These are phyloP conservation scores for Galendromus occidentalis DNA, from an alignment of 1,140 invertebrate genomes.

Conservation along the genomic window DNA sequence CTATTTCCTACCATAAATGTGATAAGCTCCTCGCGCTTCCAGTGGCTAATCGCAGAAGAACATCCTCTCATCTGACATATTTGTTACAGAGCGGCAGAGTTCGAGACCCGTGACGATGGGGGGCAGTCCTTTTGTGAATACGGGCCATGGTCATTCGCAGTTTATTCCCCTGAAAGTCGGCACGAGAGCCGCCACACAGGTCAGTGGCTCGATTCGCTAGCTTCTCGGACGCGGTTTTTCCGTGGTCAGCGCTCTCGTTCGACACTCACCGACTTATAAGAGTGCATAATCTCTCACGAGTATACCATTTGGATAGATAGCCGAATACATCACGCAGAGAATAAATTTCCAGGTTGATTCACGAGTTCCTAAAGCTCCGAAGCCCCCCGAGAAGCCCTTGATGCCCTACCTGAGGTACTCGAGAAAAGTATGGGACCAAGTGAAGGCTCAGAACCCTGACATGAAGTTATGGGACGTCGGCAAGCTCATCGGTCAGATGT, in stretches of 20 bases:
- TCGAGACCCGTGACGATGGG: neutral
- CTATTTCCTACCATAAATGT: no score
- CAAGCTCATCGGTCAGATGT: slow-evolving; percentile 95
- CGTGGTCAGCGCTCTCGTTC: no score
- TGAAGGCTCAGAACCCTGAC: slow-evolving; percentile 84
- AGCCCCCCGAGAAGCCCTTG: slow-evolving; percentile 87
- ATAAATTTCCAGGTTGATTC: slow-evolving; percentile 37
- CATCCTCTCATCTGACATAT: neutral
- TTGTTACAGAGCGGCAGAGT: neutral
- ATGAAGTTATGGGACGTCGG: slow-evolving; percentile 96
- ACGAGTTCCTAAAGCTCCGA: slow-evolving; percentile 73
- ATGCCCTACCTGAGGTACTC: slow-evolving; percentile 98
- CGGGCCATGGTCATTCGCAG: neutral
- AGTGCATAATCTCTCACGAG: no score
- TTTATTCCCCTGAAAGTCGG: neutral
- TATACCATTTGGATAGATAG: no score
- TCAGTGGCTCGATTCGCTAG: neutral
- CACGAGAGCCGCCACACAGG: neutral
- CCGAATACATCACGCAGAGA: no score
- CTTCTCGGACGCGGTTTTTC: no score
- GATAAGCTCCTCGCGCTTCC: no score
- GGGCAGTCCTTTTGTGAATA: neutral
- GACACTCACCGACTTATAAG: no score
- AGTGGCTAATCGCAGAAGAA: no score
- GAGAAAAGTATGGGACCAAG: slow-evolving; percentile 54